Evolutionary conservation across 64 coral and sea anemone species (phyloP), one percentile per base, ranked within the genome.

Genomic region (Cladopsammia gracilis): DNA sequence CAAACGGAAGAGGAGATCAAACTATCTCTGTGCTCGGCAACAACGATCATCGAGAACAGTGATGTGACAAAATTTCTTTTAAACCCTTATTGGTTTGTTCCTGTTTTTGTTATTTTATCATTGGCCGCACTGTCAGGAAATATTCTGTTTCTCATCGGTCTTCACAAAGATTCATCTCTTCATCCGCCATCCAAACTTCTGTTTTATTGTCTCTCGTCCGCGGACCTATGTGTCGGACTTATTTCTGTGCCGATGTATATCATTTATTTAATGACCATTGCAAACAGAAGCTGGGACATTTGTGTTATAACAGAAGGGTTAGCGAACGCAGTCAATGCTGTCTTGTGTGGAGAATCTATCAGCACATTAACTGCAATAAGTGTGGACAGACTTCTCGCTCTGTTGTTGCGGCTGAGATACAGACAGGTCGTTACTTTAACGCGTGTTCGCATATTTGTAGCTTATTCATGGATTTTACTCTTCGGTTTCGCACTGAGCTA

Each of bases 341-440:
- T 69, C 22, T 20, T 69, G 7, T 69, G 65, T 24, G 65, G 65
- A 69, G 7, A 69, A 25, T 69, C 65, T 25, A 69, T 69, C 65
- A 69, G 5, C 65, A 24, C 65, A 23, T 25, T 69, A 23, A 69
- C 65, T 24, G 65, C 65, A 69, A 69, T 69, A 23, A 69, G 22
- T 24, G 65, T 69, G 65, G 20, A 69, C 65, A 69, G 65, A 69
- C 65, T 69, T 23, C 65, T 69, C 23, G 65, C 65, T 69, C 20
- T 69, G 19, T 9, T n/a, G 22, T 20, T 69, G 16, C 0, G 65
- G 65, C 25, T 69, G 10, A 69, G 65, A 69, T 69, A 69, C 65
- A 18, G 65, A 69, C 65, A 69, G 20, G 65, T 69, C 4, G 65
- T 25, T 69, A 24, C 65, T 25, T 69, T 69, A 10, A 6, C 65